Conservation (phyloP, 2,113 vertebrate species). For the Mustela lutreola region DNA sequence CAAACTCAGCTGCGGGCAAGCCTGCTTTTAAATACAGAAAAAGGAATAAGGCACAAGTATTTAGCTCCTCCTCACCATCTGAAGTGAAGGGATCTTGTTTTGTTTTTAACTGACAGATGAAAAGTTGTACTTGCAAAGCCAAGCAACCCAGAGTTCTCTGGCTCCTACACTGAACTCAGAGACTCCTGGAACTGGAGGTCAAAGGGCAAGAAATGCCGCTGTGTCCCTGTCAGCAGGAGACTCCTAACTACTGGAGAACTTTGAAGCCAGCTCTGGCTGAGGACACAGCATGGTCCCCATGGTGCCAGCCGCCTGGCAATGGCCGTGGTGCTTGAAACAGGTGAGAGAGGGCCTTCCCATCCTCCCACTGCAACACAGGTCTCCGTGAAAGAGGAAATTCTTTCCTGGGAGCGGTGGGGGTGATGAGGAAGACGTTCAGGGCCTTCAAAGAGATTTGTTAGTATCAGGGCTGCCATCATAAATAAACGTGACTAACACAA, state of each 20-base stretch:
- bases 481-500: background rate
- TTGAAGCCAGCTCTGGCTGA: background rate
- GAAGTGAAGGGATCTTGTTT: background rate
- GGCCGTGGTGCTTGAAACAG: background rate
- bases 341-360: background rate
- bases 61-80: background rate
- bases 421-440: background rate
- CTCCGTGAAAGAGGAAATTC: background rate
- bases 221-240: background rate
- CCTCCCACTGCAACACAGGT: background rate
- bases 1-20: background rate
- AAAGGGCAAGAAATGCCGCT: background rate
- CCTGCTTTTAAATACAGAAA: background rate
- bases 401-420: background rate
- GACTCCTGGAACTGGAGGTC: background rate
- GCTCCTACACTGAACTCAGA: slow-evolving; percentile 5
- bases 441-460: background rate
- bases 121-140: background rate
- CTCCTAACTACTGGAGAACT: too few species aligned
- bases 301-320: background rate
- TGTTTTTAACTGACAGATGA: background rate
- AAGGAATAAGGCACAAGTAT: background rate
- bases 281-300: accelerated
- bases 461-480: background rate
- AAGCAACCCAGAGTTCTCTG: background rate